phyloP scores from a whole-genome alignment of 2,797 vertebrate species.

The Sitta carolinensis region DNA sequence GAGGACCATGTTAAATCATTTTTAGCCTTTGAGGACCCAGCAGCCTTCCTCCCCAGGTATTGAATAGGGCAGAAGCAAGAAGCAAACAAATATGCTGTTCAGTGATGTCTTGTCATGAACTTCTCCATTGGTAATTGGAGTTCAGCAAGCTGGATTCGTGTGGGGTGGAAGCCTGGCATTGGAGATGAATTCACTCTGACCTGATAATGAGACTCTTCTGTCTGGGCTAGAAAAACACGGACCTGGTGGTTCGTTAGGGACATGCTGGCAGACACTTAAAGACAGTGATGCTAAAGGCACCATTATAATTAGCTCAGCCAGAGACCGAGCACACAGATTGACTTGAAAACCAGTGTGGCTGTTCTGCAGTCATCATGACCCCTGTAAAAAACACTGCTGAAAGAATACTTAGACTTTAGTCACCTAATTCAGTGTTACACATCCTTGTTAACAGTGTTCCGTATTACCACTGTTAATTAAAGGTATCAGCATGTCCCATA shows the following conservation, averaged over 20 bases:
- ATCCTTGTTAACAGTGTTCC: not conserved
- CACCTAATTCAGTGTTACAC: not conserved
- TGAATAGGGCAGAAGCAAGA: not conserved
- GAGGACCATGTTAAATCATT: not conserved
- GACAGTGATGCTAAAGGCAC: not conserved
- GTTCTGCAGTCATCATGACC: not conserved
- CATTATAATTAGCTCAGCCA: conserved; percentile 20
- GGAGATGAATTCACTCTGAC: not conserved
- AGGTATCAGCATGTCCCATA: not conserved
- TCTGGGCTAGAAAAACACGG: not conserved
- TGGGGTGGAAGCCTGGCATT: not conserved
- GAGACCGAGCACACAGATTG: conserved; percentile 12
- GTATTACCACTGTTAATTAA: not conserved
- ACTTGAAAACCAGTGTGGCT: conserved; percentile 5
- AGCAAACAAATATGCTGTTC: not conserved
- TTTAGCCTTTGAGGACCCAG: not conserved
- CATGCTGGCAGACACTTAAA: conserved; percentile 22
- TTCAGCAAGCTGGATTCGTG: not conserved
- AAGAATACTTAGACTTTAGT: not conserved
- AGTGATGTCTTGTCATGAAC: not conserved
- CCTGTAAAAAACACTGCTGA: not conserved
- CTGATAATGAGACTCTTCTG: not conserved
- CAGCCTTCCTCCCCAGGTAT: not conserved
- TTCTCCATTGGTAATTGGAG: not conserved
- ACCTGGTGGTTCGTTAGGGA: conserved; percentile 38